Evolutionary conservation across 2,113 vertebrate genomes (phyloP), one percentile per base, ranked within the genome.

Genomic region (Canis aureus): DNA sequence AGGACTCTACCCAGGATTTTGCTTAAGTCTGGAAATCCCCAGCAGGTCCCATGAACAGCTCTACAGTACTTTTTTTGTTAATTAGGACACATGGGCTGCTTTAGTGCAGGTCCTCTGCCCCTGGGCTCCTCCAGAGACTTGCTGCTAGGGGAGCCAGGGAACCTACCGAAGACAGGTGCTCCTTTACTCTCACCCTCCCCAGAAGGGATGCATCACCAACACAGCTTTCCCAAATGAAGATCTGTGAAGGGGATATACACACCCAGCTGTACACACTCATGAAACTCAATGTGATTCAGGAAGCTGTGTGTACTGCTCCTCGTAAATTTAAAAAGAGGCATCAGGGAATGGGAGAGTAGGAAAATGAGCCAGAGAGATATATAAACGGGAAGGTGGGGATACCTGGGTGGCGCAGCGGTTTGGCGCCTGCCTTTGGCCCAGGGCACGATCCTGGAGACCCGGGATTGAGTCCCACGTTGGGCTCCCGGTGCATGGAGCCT

Each of bases 291-390:
- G 43, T 43, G 43, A 43, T 43, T 43, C 43, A 43, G 43, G 43
- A 43, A 43, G 43, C 43, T 43, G 3, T 73, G 66, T 57, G 51
- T 38, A 22, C 57, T 73, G 67, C 73, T 82, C 53, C 91, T 79
- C 64, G 43, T 83, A 87, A 57, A 67, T 35, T 66, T 73, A 51
- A 35, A 80, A 64, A 57, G 27, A 53, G 27, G 43, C 49, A 22
- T 66, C 57, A 25, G 51, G 80, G 38, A 73, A 43, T 25, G 38
- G 43, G 67, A 35, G 66, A 81, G 51, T 32, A 51, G 23, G 19
- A 53, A 38, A 57, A 93, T n/a, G 49, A 94, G 57, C 67, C 20
- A 59, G 86, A 57, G 57, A 55, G n/a, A 91, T 89, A 76, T 78
- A 35, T 8, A 27, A 10, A 83, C 74, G 23, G 92, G 80, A 35